Evolutionary conservation across 2,797 vertebrate species (phyloP), one percentile per base, ranked within the genome.

Genomic region (Dipus sagitta): DNA sequence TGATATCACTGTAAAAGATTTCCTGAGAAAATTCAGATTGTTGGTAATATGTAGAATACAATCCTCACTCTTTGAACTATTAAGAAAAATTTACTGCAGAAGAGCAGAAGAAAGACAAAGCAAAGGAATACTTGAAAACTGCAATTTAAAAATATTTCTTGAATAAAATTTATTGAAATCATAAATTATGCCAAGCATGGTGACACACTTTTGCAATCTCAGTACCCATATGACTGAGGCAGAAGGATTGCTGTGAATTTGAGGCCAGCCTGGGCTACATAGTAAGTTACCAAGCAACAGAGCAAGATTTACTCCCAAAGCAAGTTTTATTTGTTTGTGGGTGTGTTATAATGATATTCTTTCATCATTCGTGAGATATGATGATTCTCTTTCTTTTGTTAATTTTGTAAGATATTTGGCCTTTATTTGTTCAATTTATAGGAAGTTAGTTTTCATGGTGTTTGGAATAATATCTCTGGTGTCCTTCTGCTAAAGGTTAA

Each of bases 371-470:
- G 0, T 68, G 13, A 38, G 21, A 76, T 72, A 26, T n/a, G 77
- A 90, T 80, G 14, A 11, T 26, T 84, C 15, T 15, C n/a, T 71
- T 60, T 77, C 18, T 85, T 76, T 70, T 77, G 64, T 62, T 67
- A 68, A 88, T 9, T 70, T 83, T 74, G 13, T 91, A 76, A 81
- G 76, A 38, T 3, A 85, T 88, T 76, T 88, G 42, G 30, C 26
- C 18, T 92, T 90, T 32, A 23, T 80, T 88, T 83, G 20, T 26
- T 42, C 21, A 38, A 52, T 87, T 65, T 80, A 71, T 64, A 71
- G n/a, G 60, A 92, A 78, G 68, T 86, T 83, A 79, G 76, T 80
- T 34, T 90, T 92, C 80, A 60, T 84, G 13, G 68, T 80, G 14
- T 84, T 92, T 70, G 26, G 14, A 10, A 0, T 71, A 87, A 6